Conservation (phyloP, 1,140 invertebrate species). For the Elymnias hypermnestra region DNA sequence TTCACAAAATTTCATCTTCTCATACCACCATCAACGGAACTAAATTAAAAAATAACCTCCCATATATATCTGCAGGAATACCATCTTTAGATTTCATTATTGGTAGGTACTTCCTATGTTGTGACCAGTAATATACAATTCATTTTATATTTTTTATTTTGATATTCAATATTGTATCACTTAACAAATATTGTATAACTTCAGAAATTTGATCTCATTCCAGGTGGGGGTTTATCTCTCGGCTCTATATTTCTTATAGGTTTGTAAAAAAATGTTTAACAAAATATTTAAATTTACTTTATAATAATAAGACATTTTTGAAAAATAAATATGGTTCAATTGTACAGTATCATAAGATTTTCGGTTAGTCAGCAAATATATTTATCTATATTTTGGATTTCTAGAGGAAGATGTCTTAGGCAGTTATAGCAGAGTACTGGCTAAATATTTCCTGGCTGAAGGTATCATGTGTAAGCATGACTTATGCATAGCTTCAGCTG, state of each 20-base stretch:
- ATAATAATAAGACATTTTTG: not conserved
- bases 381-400: slow-evolving; percentile 28
- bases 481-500: slow-evolving; percentile 83
- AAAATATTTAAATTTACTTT: not conserved
- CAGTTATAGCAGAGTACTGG: slow-evolving; percentile 83
- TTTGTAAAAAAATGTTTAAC: slow-evolving; percentile 36
- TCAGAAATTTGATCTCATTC: too few species aligned
- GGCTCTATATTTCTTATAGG: slow-evolving; percentile 77
- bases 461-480: slow-evolving; percentile 84
- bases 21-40: slow-evolving; percentile 42
- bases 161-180: too few species aligned
- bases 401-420: slow-evolving; percentile 89
- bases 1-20: slow-evolving; percentile 46
- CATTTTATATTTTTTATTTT: too few species aligned
- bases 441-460: slow-evolving; percentile 91
- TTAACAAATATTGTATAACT: too few species aligned
- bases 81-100: slow-evolving; percentile 82
- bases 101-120: slow-evolving; percentile 75
- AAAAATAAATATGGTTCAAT: not conserved
- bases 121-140: too few species aligned
- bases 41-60: slow-evolving; percentile 61
- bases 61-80: slow-evolving; percentile 79
- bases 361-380: slow-evolving; percentile 1
- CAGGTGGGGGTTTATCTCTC: slow-evolving; percentile 77
- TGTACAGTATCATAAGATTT: too few species aligned